A percentile compares a stretch with the other conserved stretches of the same genome.
Evolutionary conservation across 2,888 invertebrate species (phyloP).

Genomic region (Trichopoda pennipes): DNA sequence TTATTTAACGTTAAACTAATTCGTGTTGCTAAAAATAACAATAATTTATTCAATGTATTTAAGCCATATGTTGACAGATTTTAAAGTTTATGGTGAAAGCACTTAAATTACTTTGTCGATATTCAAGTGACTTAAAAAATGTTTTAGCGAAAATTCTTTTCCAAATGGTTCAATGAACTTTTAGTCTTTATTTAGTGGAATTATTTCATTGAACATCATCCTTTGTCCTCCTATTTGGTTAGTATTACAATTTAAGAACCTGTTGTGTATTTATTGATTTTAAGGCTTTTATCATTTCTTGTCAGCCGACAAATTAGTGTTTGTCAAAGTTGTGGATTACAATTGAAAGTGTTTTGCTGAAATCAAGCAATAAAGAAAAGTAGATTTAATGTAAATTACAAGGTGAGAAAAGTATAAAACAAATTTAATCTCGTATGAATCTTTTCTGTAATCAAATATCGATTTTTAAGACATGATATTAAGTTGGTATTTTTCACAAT

Average conservation of each 20-base stretch:
- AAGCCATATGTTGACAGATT: conserved; percentile 6
- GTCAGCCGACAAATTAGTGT: background rate
- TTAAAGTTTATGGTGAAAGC: background rate
- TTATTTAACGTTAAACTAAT: background rate
- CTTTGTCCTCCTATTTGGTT: background rate
- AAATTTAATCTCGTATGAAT: too few species aligned
- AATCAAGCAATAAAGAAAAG: background rate
- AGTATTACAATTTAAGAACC: background rate
- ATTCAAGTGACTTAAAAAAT: background rate
- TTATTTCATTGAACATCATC: background rate
- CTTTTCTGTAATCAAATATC: too few species aligned
- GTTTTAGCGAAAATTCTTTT: background rate
- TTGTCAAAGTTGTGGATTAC: background rate
- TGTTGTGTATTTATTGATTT: background rate
- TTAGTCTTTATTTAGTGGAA: background rate
- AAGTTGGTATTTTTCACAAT: background rate
- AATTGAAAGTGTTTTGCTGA: background rate
- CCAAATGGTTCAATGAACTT: background rate
- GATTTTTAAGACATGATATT: background rate
- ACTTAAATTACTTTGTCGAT: conserved; percentile 3
- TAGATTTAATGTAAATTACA: background rate
- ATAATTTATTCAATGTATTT: background rate
- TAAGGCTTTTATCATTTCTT: background rate
- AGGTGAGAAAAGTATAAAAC: too few species aligned
- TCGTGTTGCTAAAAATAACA: background rate